Percentiles rank a stretch among this genome's conserved stretches.
Conservation (phyloP, 2,888 invertebrate genomes). For the Leptopilina syphax region DNA sequence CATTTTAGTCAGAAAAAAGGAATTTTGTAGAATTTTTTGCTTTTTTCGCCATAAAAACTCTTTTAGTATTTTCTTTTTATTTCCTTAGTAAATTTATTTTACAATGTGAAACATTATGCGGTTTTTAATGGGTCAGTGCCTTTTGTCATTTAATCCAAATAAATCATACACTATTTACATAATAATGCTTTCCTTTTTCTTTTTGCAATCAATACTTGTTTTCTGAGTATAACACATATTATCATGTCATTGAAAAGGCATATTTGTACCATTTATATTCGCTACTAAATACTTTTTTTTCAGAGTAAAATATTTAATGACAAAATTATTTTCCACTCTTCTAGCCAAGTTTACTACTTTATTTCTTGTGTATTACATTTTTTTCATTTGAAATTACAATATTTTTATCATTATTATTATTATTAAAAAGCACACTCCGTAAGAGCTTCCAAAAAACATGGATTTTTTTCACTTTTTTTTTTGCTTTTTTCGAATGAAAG, state of each 20-base stretch:
- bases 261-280: conserved; percentile 12
- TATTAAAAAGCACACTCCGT: conserved; percentile 17
- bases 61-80: conserved; percentile 19
- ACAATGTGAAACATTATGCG: conserved; percentile 5
- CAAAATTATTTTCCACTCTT: conserved; percentile 13
- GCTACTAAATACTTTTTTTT: not conserved
- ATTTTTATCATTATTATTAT: not conserved
- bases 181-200: not conserved
- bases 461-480: not conserved
- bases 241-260: conserved; percentile 7
- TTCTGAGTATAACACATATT: not conserved
- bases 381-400: not conserved
- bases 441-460: conserved; percentile 5
- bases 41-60: not conserved
- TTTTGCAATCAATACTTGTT: not conserved
- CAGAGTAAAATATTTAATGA: not conserved
- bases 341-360: conserved; percentile 20
- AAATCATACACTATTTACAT: conserved; percentile 35
- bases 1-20: not conserved
- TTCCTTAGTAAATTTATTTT: not conserved
- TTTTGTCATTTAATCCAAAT: not conserved
- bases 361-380: conserved; percentile 9
- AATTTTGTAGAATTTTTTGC: not conserved
- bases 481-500: too few relatives aligned
- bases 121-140: not conserved